phyloP scores from a whole-genome alignment of 2,113 vertebrate species.

The Zootoca vivipara region DNA sequence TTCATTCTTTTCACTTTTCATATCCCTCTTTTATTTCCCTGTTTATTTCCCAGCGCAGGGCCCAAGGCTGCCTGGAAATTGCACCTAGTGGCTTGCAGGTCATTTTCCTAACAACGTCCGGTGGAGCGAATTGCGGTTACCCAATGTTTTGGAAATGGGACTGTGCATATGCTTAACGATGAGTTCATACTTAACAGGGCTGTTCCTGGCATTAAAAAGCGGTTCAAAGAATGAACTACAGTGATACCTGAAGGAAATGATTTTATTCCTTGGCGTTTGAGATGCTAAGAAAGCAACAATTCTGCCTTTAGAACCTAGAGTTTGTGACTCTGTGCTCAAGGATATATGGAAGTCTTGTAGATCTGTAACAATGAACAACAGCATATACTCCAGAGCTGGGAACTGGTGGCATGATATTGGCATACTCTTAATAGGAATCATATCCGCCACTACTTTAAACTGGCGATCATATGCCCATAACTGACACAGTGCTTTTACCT shows the following conservation, averaged over 20 bases:
- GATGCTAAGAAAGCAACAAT: background rate
- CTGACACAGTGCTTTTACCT: background rate
- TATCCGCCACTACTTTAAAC: background rate
- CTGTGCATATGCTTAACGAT: background rate
- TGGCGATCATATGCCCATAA: background rate
- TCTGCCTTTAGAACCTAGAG: background rate
- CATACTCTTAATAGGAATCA: background rate
- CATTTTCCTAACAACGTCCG: background rate
- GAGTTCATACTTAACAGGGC: background rate
- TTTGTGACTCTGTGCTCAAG: background rate
- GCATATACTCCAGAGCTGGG: background rate
- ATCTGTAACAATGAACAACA: background rate
- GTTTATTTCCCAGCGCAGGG: background rate
- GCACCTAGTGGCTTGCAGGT: background rate
- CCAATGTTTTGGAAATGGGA: background rate
- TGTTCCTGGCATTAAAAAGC: background rate
- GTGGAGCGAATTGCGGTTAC: background rate
- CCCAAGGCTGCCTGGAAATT: background rate
- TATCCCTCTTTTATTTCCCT: background rate
- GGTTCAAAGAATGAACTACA: background rate
- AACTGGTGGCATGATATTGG: accelerated
- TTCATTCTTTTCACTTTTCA: background rate
- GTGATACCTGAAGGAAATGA: background rate
- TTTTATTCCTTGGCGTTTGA: background rate
- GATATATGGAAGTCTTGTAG: background rate